Evolutionary conservation across 1,140 invertebrate species (phyloP), one percentile per base, ranked within the genome.

Genomic region (Leptoteleia sp.): DNA sequence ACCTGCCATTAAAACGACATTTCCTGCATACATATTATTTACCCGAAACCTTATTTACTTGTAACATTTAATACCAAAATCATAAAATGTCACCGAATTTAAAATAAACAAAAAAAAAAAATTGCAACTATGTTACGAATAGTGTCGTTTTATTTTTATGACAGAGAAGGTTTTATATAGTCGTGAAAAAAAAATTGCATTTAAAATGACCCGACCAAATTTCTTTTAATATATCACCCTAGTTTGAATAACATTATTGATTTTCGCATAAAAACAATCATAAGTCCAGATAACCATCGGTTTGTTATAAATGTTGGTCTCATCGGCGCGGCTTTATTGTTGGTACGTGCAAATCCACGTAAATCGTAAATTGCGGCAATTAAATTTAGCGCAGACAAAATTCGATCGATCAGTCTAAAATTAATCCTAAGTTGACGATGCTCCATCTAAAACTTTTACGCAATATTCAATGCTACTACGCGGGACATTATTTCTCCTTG

Each of bases 11-110:
- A 25, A 59, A 57, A 31, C 59, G 25, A n/a, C 17, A n/a, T 13
- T 45, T 38, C 27, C 33, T 22, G 31, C 57, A 57, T 78, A 68
- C 57, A 57, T 76, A 64, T 57, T 77, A 77, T 76, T 76, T 70
- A 47, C 55, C 37, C 11, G 43, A 42, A 57, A 43, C 17, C 6
- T 31, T 29, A 55, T 55, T 55, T 40, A 22, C 19, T 3, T 5
- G 19, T 22, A 22, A 22, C 19, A 22, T 22, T 22, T 5, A 22
- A 5, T 22, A 22, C 5, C 5, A 22, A 3, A 22, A 22, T 2
- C 5, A 22, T 22, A 22, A 22, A 22, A 22, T n/a, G n/a, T n/a
- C n/a, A n/a, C n/a, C 5, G 19, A 22, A 3, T 22, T 5, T 22
- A 22, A 22, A 22, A 3, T 5, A 3, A 5, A 3, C 5, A 22